Evolutionary conservation across 2,888 invertebrate genomes (phyloP).

Genomic region (Opisthograptis luteolata): DNA sequence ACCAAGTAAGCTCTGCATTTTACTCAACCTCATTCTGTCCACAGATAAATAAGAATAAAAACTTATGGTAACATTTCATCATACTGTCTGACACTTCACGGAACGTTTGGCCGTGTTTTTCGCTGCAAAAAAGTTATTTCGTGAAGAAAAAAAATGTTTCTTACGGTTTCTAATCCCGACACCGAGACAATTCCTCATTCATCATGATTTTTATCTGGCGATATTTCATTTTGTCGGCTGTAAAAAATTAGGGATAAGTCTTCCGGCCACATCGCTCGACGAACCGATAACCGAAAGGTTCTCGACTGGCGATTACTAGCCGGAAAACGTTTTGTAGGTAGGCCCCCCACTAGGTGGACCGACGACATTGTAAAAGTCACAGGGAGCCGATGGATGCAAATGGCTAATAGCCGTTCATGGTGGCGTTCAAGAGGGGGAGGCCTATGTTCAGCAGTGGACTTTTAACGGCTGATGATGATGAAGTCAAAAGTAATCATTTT

Average conservation of each 20-base stretch:
- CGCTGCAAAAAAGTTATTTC: conserved; percentile 15
- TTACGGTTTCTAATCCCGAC: conserved; percentile 25
- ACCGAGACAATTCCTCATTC: conserved; percentile 26
- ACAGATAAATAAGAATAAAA: neutral
- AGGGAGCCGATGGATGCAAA: too few species aligned
- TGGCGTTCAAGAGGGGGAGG: too few species aligned
- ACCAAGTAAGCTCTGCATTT: neutral
- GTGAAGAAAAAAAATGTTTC: conserved; percentile 24
- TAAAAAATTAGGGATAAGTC: conserved; percentile 16
- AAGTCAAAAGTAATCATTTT: too few species aligned
- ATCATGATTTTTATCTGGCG: conserved; percentile 32
- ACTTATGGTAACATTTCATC: conserved; percentile 15
- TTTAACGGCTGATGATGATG: too few species aligned
- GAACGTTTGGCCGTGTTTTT: conserved; percentile 12
- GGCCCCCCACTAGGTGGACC: too few species aligned
- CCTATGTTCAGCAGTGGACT: too few species aligned
- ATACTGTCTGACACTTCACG: conserved; percentile 13
- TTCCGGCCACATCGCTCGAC: conserved; percentile 7
- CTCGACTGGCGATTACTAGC: neutral
- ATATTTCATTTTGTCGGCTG: conserved; percentile 36
- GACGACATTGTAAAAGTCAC: too few species aligned
- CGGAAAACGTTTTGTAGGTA: too few species aligned
- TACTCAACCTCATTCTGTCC: neutral
- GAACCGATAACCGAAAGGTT: too few species aligned
- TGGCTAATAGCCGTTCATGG: too few species aligned